Base-by-base conservation (phyloP, 1,140 invertebrate species). In the Sinella curviseta region DNA sequence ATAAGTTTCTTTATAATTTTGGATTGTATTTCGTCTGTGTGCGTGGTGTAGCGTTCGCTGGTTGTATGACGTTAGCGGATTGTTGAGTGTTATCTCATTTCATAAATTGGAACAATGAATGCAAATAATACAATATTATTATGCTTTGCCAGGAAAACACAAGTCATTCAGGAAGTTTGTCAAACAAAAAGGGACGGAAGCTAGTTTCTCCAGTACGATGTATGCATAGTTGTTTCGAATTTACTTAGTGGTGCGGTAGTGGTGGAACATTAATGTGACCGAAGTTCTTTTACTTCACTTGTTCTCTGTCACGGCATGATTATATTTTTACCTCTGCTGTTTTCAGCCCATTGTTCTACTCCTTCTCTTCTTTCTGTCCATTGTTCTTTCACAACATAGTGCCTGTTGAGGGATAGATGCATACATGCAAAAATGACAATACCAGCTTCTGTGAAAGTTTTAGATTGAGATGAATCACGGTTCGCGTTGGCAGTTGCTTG, bases 151-250 rank as follows among this genome's bases (percentile, higher is more conserved):
- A 33, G 30, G 31, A 70, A 70, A 70, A 70, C 31, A 70, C 65
- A 70, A 70, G 65, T 70, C 65, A 70, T 70, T 70, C 65, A 70
- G 65, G 65, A 70, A 70, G 65, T 70, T 70, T 30, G 31, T 70
- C 65, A 31, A 70, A 24, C 31, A 33, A 70, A 70, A 70, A 70
- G 65, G 57, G 31, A 70, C 26, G 28, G 65, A 70, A 30, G 65
- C 14, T 12, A 70, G 65, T 70, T 26, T 60, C 55, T 60, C 55
- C 24, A 60, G 14, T 60, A n/a, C n/a, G n/a, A n/a, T n/a, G 55
- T 60, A 24, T 24, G 14, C 55, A 60, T 26, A 14, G 24, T 8
- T 14, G n/a, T n/a, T n/a, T n/a, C n/a, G n/a, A n/a, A n/a, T n/a
- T n/a, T n/a, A n/a, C n/a, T n/a, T n/a, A n/a, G n/a, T n/a, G n/a